A percentile compares a stretch with the other conserved stretches of the same genome.
Evolutionary conservation across 2,888 invertebrate genomes (phyloP).

Genomic region (Deilephila porcellus): DNA sequence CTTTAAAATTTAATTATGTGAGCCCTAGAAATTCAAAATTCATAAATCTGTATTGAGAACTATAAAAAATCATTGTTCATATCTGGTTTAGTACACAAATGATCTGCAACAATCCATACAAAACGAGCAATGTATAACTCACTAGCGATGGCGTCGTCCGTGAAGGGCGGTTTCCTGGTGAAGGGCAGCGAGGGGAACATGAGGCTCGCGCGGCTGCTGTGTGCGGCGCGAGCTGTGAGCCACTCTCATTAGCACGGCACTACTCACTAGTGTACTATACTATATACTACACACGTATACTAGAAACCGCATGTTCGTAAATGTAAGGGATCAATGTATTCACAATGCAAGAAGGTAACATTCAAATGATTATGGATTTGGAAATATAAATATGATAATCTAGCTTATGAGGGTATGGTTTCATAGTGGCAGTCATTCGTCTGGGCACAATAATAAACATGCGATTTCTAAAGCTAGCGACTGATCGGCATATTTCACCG

Average conservation of each 20-base stretch:
- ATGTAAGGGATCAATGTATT: background rate
- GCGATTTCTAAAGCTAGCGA: no score
- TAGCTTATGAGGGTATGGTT: no score
- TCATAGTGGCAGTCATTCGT: no score
- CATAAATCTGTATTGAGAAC: background rate
- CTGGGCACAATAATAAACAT: no score
- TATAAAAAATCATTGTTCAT: background rate
- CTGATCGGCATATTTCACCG: no score
- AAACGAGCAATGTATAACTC: slow-evolving; percentile 48
- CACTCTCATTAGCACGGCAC: background rate
- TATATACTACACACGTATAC: slow-evolving; percentile 1
- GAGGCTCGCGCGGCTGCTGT: slow-evolving; percentile 90
- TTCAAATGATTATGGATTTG: no score
- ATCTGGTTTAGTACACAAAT: background rate
- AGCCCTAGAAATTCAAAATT: background rate
- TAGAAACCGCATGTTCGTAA: background rate
- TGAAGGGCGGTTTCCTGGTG: slow-evolving; percentile 82
- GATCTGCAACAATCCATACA: background rate
- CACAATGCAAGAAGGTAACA: no score
- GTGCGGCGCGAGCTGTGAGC: slow-evolving; percentile 82
- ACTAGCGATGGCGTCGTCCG: slow-evolving; percentile 81
- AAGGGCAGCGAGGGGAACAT: slow-evolving; percentile 90
- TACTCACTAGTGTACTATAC: background rate
- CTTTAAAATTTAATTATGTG: no score
- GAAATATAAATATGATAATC: no score